Conservation (phyloP, 2,888 invertebrate genomes). For the Coenonympha arcania region DNA sequence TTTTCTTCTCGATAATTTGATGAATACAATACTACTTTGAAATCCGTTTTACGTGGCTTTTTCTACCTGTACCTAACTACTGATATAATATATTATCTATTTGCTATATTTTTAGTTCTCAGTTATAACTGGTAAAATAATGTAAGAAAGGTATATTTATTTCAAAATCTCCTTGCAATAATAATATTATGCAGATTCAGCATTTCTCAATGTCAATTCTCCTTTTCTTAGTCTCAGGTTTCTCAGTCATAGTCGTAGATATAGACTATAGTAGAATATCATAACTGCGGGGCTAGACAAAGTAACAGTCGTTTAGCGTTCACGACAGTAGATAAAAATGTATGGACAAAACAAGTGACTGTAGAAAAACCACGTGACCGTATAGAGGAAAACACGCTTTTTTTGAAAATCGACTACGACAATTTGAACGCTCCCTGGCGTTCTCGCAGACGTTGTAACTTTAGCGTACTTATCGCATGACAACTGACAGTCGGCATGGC, state of each 20-base stretch:
- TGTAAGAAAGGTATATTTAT: background rate
- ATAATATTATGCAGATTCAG: constrained; percentile 7
- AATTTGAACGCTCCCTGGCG: no score
- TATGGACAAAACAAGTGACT: no score
- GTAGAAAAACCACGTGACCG: no score
- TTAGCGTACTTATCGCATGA: no score
- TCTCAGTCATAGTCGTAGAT: constrained; percentile 11
- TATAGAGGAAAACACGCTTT: no score
- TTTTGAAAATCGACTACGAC: no score
- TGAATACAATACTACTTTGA: background rate
- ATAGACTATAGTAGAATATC: no score
- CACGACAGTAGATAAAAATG: no score
- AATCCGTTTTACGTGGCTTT: background rate
- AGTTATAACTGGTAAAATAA: background rate
- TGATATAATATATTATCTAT: constrained; percentile 16
- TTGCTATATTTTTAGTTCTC: background rate
- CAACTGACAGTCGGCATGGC: no score
- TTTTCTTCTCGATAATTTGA: background rate
- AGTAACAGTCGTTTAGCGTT: no score
- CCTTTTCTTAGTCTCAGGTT: constrained; percentile 43
- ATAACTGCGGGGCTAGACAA: no score
- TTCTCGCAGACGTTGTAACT: no score
- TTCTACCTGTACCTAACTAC: constrained; percentile 5
- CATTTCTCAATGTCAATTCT: constrained; percentile 30
- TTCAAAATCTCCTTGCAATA: constrained; percentile 5